Percentiles rank a stretch among this genome's conserved stretches.
Conservation (phyloP, 2,888 invertebrate species). For the Drosophila colorata region DNA sequence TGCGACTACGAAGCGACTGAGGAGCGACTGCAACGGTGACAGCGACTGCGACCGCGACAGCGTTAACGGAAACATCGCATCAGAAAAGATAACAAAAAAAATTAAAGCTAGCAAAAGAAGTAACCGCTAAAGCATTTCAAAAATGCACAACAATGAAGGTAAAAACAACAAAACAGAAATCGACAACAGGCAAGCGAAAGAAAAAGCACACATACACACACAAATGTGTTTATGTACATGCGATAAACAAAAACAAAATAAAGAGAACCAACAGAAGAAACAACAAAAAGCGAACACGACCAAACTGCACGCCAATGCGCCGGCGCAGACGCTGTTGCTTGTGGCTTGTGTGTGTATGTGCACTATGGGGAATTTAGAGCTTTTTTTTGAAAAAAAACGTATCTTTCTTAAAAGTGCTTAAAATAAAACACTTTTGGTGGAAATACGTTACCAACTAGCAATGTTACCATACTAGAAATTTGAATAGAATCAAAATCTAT, state of each 20-base stretch:
- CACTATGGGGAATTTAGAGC: slow-evolving; percentile 22
- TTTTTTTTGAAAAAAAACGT: neutral
- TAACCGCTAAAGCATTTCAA: slow-evolving; percentile 65
- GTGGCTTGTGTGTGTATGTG: slow-evolving; percentile 22
- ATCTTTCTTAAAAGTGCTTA: too few relatives aligned
- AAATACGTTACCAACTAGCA: too few relatives aligned
- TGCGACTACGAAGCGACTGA: slow-evolving; percentile 3
- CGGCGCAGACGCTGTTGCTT: slow-evolving; percentile 55
- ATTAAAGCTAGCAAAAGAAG: slow-evolving; percentile 44
- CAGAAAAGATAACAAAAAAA: slow-evolving; percentile 49
- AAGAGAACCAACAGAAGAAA: slow-evolving; percentile 24
- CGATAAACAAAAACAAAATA: slow-evolving; percentile 16
- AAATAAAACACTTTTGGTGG: neutral
- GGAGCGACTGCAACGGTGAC: slow-evolving; percentile 1
- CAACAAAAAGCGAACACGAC: slow-evolving; percentile 36
- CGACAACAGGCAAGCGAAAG: slow-evolving; percentile 20
- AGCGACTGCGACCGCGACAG: neutral
- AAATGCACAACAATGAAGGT: slow-evolving; percentile 55
- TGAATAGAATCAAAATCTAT: too few relatives aligned
- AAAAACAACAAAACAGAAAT: slow-evolving; percentile 48
- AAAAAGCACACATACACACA: slow-evolving; percentile 7
- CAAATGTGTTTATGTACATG: neutral
- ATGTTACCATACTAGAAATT: too few relatives aligned
- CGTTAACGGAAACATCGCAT: slow-evolving; percentile 31
- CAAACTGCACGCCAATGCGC: slow-evolving; percentile 63